Evolutionary conservation across 2,797 vertebrate species (phyloP).

Genomic region (Ambastaia sidthimunki): DNA sequence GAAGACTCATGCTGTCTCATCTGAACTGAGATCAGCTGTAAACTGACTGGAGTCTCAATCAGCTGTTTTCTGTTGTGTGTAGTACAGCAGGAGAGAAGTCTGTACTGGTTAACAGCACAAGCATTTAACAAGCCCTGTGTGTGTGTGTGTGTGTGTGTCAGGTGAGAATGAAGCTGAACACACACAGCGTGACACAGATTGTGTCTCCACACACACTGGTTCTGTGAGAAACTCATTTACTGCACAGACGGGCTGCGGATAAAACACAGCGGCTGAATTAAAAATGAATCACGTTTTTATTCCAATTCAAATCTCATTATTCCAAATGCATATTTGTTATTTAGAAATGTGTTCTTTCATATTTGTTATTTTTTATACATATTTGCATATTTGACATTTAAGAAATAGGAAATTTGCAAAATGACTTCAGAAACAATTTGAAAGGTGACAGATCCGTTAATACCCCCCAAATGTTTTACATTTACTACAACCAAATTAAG

Average conservation of each 20-base stretch:
- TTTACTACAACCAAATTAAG: not conserved
- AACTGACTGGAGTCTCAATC: constrained; percentile 31
- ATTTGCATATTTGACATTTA: not conserved
- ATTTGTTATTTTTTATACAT: too few relatives aligned
- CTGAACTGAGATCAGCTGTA: constrained; percentile 19
- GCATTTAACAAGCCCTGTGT: constrained; percentile 34
- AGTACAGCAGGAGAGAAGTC: not conserved
- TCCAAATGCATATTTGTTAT: not conserved
- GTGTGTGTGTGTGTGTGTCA: constrained; percentile 1
- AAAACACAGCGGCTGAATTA: constrained; percentile 1
- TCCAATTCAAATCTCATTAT: constrained; percentile 11
- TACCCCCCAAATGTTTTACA: not conserved
- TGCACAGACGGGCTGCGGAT: constrained; percentile 22
- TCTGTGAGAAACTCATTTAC: constrained; percentile 37
- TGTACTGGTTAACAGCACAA: constrained; percentile 23
- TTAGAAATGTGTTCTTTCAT: too few relatives aligned
- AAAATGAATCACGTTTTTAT: constrained; percentile 8
- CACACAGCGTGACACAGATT: constrained; percentile 33
- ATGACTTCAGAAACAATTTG: not conserved
- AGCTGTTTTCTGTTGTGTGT: constrained; percentile 17
- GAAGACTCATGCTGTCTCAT: not conserved
- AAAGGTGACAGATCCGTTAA: not conserved
- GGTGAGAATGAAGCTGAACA: constrained; percentile 42
- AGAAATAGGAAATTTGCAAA: not conserved
- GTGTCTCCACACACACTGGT: constrained; percentile 17